Base-by-base conservation (phyloP, 2,797 vertebrate species). In the Tamandua tetradactyla region DNA sequence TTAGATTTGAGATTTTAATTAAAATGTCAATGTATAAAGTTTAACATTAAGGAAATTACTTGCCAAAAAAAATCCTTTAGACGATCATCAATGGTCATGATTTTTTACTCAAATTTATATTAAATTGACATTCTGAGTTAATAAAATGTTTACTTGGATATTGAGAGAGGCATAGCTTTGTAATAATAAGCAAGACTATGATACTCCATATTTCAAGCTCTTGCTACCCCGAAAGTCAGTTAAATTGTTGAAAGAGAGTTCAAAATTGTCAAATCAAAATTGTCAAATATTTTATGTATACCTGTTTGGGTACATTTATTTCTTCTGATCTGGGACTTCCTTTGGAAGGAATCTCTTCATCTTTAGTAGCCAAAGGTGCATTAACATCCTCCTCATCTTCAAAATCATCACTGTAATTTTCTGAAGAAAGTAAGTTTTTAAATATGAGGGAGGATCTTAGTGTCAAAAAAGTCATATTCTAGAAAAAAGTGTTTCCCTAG, bases 361-460 rank as follows among this genome's bases (percentile, higher is more conserved):
- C 85, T 96, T 98, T 96, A 94, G 83, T 88, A 35, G 42, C 59
- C 59, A 91, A 91, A 76, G 47, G 68, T 80, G 32, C 76, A 91
- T 96, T 96, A 95, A 61, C 10, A 96, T 97, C 97, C 55, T 97
- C 95, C 49, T 97, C 98, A 93, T 98, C 98, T 96, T 98, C 98
- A 98, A 99, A 99, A 97, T 99, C 98, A 87, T 98, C 98, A 97
- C 98, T 98, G 84, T 98, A 98, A 93, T 96, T 98, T 94, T 89
- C 98, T 98, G 76, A 97, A 94, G 40, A 71, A 96, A 94, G 89
- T 5, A 74, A 66, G 89, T 83, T 85, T 42, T 12, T 76, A 59
- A 74, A 82, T 35, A 69, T 1, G 95, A 95, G 17, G 44, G 95
- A 95, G 17, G 44, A 83, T 55, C n/a, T 83, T 10, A 74, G 0